A percentile compares a stretch with the other conserved stretches of the same genome.
Evolutionary conservation across 2,113 vertebrate species (phyloP).

Genomic region (Ammodramus savannarum): DNA sequence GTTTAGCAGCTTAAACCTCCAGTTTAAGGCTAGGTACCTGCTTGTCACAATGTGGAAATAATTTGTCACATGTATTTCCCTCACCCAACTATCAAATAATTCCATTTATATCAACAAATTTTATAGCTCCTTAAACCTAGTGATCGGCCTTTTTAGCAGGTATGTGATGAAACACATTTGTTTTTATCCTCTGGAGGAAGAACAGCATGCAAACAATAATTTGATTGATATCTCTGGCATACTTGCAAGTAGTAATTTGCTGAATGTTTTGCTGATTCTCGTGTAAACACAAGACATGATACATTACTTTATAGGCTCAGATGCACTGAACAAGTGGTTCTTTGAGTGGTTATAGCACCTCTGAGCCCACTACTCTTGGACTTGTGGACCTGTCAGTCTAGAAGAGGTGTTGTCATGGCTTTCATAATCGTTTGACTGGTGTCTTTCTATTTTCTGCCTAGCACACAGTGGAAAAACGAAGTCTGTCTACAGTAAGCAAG

Average conservation of each 20-base stretch:
- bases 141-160: not conserved
- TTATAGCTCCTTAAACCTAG: not conserved
- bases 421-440: not conserved
- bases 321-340: not conserved
- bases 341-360: not conserved
- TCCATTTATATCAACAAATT: not conserved
- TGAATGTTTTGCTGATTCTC: not conserved
- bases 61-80: not conserved
- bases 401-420: not conserved
- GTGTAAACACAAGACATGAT: not conserved
- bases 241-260: not conserved
- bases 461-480: constrained; percentile 75
- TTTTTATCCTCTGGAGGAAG: not conserved
- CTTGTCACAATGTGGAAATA: not conserved
- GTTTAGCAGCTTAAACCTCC: not conserved
- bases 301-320: not conserved
- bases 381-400: not conserved
- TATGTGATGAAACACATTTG: not conserved
- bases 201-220: not conserved
- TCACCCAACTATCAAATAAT: not conserved
- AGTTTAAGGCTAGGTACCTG: not conserved
- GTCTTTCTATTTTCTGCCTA: constrained; percentile 45
- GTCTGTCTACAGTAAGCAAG: constrained; percentile 69
- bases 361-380: not conserved
- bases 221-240: not conserved